Evolutionary conservation across 2,888 invertebrate genomes (phyloP).

Genomic region (Euplagia quadripunctaria): DNA sequence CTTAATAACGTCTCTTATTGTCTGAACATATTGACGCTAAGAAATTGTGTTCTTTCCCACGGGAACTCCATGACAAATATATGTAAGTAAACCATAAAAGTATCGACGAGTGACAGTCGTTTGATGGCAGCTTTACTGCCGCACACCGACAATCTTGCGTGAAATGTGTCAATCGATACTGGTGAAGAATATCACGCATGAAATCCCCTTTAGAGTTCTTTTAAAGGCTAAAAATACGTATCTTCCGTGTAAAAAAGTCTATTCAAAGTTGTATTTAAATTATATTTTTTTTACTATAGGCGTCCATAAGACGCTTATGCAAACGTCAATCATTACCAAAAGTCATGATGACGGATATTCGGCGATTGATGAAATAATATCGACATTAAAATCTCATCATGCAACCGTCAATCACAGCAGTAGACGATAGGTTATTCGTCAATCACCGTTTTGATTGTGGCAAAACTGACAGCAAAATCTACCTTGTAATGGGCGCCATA

Average conservation of each 20-base stretch:
- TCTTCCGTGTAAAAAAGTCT: not conserved
- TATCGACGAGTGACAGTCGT: conserved; percentile 20
- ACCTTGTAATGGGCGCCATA: no score
- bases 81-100: conserved; percentile 17
- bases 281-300: no score
- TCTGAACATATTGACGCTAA: conserved; percentile 2
- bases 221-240: not conserved
- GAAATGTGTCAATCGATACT: conserved; percentile 40
- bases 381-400: no score
- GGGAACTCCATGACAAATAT: conserved; percentile 22
- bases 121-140: conserved; percentile 40
- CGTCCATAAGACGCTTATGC: no score
- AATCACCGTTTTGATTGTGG: no score
- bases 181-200: conserved; percentile 36
- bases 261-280: not conserved
- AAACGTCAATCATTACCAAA: no score
- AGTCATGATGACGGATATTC: no score
- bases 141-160: conserved; percentile 25
- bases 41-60: conserved; percentile 7
- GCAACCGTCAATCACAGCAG: no score
- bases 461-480: no score
- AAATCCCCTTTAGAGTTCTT: conserved; percentile 29
- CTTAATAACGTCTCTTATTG: not conserved
- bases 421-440: no score
- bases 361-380: no score